Evolutionary conservation across 2,888 invertebrate species (phyloP).

Genomic region (Bellardia bayeri): DNA sequence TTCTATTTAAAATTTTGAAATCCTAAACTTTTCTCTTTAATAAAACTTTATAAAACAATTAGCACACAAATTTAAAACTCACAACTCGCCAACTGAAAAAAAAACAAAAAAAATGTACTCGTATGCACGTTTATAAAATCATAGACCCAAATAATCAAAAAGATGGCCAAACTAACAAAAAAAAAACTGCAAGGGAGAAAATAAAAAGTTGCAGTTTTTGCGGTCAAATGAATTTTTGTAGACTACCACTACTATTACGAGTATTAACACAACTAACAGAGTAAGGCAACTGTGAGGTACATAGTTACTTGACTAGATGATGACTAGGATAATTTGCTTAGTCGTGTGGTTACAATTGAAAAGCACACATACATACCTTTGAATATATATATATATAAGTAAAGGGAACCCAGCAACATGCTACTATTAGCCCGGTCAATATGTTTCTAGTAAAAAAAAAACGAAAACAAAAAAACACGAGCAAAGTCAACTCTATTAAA

Average conservation of each 20-base stretch:
- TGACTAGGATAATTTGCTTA: slow-evolving; percentile 65
- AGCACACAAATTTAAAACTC: neutral
- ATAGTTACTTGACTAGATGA: slow-evolving; percentile 59
- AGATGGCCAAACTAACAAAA: slow-evolving; percentile 11
- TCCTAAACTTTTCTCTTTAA: neutral
- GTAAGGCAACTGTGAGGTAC: slow-evolving; percentile 19
- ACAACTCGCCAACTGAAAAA: slow-evolving; percentile 3
- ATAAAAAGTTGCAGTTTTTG: slow-evolving; percentile 44
- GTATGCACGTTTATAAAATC: slow-evolving; percentile 37
- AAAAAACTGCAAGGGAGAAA: neutral
- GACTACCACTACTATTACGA: slow-evolving; percentile 2
- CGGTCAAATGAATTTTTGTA: slow-evolving; percentile 59
- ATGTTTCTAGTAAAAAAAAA: slow-evolving; percentile 31
- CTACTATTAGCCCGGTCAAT: slow-evolving; percentile 51
- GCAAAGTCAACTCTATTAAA: slow-evolving; percentile 69
- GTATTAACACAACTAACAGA: neutral
- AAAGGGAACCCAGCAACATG: slow-evolving; percentile 51
- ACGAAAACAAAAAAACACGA: neutral
- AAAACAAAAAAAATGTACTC: neutral
- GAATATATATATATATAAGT: slow-evolving; percentile 5
- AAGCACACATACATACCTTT: neutral
- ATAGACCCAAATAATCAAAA: slow-evolving; percentile 37
- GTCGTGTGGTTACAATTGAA: slow-evolving; percentile 58
- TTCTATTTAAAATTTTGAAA: neutral
- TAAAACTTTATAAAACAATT: slow-evolving; percentile 47